Conservation (phyloP, 2,888 invertebrate genomes). For the Cataglyphis albicans region DNA sequence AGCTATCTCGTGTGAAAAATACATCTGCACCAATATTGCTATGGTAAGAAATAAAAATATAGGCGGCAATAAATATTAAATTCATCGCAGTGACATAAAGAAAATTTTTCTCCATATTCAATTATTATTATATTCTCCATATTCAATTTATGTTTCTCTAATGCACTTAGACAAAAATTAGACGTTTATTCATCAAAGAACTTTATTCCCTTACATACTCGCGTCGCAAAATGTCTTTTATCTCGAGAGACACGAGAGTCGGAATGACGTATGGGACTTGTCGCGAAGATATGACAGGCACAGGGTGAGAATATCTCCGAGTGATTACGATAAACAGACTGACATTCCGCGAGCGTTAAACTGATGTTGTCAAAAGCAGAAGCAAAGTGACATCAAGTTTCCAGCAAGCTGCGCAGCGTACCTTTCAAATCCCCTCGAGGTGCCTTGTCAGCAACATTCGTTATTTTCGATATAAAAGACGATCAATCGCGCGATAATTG, state of each 20-base stretch:
- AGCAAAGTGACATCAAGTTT: not conserved
- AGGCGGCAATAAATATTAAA: not conserved
- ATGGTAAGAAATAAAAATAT: not conserved
- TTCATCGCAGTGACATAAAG: not conserved
- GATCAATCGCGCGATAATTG: not conserved
- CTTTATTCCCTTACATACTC: too few species aligned
- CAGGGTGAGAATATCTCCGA: not conserved
- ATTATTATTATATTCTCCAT: not conserved
- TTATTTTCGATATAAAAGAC: not conserved
- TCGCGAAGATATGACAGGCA: not conserved
- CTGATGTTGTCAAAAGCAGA: not conserved
- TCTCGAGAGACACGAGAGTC: not conserved
- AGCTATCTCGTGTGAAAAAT: not conserved
- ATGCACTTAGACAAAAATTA: not conserved
- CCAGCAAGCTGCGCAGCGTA: not conserved
- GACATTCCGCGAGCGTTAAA: not conserved
- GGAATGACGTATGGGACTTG: not conserved
- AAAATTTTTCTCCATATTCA: not conserved
- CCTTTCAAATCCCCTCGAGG: slow-evolving; percentile 3
- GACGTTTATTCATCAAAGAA: not conserved
- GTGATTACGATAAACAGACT: not conserved
- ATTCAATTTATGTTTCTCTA: slow-evolving; percentile 10
- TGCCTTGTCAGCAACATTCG: slow-evolving; percentile 9
- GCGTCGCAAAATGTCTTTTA: not conserved
- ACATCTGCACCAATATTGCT: not conserved